Percentiles rank a stretch among this genome's conserved stretches.
Evolutionary conservation across 1,140 invertebrate species (phyloP).

Genomic region (Bombus picipes): DNA sequence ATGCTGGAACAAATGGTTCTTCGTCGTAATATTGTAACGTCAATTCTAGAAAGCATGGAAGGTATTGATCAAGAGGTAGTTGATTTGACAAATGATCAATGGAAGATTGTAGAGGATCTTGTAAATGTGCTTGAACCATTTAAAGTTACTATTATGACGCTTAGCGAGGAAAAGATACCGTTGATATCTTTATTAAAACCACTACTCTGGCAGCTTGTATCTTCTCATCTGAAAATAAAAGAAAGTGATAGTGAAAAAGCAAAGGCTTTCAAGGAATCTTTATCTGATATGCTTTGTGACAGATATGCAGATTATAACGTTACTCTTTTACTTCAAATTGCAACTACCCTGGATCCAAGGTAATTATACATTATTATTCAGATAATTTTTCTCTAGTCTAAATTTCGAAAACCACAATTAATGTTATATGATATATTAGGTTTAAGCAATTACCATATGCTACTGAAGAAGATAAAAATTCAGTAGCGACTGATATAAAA

Average conservation of each 20-base stretch:
- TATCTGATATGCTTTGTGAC: constrained; percentile 80
- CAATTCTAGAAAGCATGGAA: constrained; percentile 76
- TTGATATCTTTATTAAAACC: constrained; percentile 83
- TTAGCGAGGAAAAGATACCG: constrained; percentile 84
- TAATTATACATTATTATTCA: constrained; percentile 46
- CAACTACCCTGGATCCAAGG: constrained; percentile 83
- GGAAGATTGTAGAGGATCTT: constrained; percentile 82
- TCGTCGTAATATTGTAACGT: constrained; percentile 75
- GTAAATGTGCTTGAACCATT: constrained; percentile 83
- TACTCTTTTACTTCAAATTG: constrained; percentile 80
- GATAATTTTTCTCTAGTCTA: too few species aligned
- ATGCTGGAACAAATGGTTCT: constrained; percentile 82
- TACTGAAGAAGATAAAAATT: constrained; percentile 80
- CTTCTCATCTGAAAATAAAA: constrained; percentile 82
- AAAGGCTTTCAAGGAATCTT: constrained; percentile 78
- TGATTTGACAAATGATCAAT: constrained; percentile 79
- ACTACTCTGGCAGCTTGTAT: constrained; percentile 82
- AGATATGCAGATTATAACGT: constrained; percentile 80
- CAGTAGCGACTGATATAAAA: constrained; percentile 78
- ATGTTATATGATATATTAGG: constrained; percentile 56
- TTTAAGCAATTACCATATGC: constrained; percentile 83
- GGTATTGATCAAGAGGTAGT: constrained; percentile 73
- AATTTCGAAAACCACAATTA: constrained; percentile 1
- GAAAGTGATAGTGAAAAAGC: constrained; percentile 79
- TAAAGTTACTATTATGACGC: constrained; percentile 84